Conservation (phyloP, 2,113 vertebrate genomes). For the Mustela lutreola region DNA sequence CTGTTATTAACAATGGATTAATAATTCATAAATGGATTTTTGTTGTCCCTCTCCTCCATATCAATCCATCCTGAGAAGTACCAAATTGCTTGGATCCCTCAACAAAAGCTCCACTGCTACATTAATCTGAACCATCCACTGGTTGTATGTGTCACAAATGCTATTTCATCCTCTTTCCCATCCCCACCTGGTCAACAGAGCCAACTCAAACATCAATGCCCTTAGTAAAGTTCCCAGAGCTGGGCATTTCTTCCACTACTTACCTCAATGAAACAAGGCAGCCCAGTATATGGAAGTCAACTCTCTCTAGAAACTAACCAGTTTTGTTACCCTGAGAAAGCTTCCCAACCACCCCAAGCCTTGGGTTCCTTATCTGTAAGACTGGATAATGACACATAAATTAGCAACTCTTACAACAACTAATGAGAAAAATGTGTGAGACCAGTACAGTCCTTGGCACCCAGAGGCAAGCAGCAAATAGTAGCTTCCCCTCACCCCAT, state of each 20-base stretch:
- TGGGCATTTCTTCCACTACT: too few species aligned
- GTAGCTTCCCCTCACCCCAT: fast-evolving
- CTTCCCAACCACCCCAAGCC: background rate
- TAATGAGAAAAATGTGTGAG: background rate
- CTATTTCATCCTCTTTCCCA: too few species aligned
- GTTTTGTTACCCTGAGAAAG: background rate
- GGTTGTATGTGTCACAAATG: background rate
- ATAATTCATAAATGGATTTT: background rate
- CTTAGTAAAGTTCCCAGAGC: background rate
- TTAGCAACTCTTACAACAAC: background rate
- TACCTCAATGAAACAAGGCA: background rate
- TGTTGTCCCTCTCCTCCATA: background rate
- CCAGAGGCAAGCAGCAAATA: background rate
- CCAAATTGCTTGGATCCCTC: background rate
- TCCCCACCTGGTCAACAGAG: background rate
- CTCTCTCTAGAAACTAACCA: background rate
- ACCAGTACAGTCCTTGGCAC: fast-evolving
- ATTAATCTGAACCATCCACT: background rate
- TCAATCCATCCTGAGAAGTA: too few species aligned
- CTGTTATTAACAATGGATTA: background rate
- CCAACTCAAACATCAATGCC: background rate
- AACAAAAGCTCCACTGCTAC: background rate
- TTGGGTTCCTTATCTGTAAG: background rate
- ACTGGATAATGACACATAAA: background rate
- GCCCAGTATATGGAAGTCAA: background rate